A percentile compares a stretch with the other conserved stretches of the same genome.
Conservation (phyloP, 2,888 invertebrate genomes). For the Lamellibrachia columna region DNA sequence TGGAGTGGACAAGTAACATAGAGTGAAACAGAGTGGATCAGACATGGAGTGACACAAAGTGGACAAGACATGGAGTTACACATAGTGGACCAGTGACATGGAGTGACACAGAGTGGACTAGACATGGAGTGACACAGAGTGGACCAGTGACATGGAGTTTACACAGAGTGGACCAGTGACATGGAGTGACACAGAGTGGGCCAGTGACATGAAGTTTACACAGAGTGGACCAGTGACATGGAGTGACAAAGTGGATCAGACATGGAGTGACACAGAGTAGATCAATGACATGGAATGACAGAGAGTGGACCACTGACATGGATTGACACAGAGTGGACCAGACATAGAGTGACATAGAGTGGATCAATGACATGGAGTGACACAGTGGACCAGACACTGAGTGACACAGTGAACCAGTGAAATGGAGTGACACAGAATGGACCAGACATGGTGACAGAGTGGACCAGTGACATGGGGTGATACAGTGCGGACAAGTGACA, state of each 20-base stretch:
- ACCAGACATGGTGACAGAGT: neutral
- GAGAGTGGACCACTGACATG: neutral
- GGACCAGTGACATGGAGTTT: neutral
- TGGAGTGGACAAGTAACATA: neutral
- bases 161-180: constrained; percentile 17
- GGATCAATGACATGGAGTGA: too few relatives aligned
- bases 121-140: neutral
- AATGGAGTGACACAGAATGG: neutral
- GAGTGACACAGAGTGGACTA: neutral
- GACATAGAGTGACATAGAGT: too few relatives aligned
- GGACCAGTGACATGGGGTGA: too few relatives aligned
- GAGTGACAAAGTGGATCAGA: neutral
- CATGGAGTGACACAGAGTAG: neutral
- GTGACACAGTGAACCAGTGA: too few relatives aligned
- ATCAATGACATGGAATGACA: too few relatives aligned
- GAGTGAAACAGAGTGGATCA: neutral
- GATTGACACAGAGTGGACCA: neutral
- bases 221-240: neutral
- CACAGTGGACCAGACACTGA: neutral
- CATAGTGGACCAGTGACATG: neutral
- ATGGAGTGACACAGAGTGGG: neutral
- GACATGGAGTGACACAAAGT: neutral
- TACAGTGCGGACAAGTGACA: neutral
- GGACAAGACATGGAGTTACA: neutral
- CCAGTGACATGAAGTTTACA: neutral